These are phyloP conservation scores for Drosophila gaucha DNA, from an alignment of 2,888 invertebrate genomes.

Conservation along the genomic window DNA sequence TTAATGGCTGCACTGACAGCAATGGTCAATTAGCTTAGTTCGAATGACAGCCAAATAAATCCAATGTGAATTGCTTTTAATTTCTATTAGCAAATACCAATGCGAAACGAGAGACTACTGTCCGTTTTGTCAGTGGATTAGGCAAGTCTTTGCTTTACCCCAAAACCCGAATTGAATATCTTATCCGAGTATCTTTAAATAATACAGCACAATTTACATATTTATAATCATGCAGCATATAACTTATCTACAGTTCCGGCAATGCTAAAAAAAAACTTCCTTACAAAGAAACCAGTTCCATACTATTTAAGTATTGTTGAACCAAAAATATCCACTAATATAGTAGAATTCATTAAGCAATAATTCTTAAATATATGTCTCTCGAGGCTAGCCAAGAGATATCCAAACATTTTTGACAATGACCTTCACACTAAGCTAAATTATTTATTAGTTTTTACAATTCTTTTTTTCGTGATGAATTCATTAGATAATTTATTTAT, in stretches of 20 bases:
- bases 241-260: slow-evolving; percentile 62
- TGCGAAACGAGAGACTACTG: slow-evolving; percentile 3
- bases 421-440: slow-evolving; percentile 41
- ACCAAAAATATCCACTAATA: slow-evolving; percentile 20
- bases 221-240: slow-evolving; percentile 38
- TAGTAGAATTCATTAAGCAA: slow-evolving; percentile 34
- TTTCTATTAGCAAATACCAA: slow-evolving; percentile 33
- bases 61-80: slow-evolving; percentile 33
- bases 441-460: slow-evolving; percentile 45
- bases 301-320: slow-evolving; percentile 17
- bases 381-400: slow-evolving; percentile 16
- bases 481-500: slow-evolving; percentile 16
- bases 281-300: slow-evolving; percentile 56
- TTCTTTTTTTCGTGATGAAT: slow-evolving; percentile 15
- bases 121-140: background rate
- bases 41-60: slow-evolving; percentile 35
- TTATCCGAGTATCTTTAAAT: background rate
- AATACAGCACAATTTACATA: slow-evolving; percentile 40
- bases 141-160: slow-evolving; percentile 22
- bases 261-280: slow-evolving; percentile 59
- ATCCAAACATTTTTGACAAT: slow-evolving; percentile 11
- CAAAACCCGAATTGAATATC: slow-evolving; percentile 11
- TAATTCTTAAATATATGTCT: slow-evolving; percentile 36
- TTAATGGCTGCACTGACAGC: slow-evolving; percentile 52
- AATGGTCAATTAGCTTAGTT: slow-evolving; percentile 71